Evolutionary conservation across 1,140 invertebrate species (phyloP).

Genomic region (Drosophila ironensis): DNA sequence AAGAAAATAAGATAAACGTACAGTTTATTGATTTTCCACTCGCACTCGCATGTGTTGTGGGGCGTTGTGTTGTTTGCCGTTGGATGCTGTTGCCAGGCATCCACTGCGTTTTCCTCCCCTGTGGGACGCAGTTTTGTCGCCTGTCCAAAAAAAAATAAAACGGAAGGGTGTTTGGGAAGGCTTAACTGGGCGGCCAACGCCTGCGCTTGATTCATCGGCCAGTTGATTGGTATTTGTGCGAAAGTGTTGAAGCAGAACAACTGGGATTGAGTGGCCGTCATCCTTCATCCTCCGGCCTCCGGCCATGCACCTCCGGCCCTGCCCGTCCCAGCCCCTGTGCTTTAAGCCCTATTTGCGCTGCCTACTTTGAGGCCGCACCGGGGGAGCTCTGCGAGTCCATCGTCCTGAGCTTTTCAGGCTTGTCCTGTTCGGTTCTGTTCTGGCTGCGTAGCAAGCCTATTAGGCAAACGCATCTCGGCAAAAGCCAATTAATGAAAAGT

Average conservation of each 20-base stretch:
- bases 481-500: neutral
- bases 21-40: conserved; percentile 74
- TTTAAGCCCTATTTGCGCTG: conserved; percentile 26
- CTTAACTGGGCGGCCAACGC: conserved; percentile 55
- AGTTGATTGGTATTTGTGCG: conserved; percentile 60
- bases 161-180: neutral
- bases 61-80: conserved; percentile 16
- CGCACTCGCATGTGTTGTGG: conserved; percentile 38
- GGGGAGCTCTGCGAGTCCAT: conserved; percentile 2
- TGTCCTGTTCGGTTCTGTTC: neutral
- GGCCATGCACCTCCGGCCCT: too few relatives aligned
- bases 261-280: conserved; percentile 41
- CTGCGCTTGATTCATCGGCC: conserved; percentile 58
- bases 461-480: neutral
- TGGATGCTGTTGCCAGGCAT: conserved; percentile 56
- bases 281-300: conserved; percentile 20
- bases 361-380: conserved; percentile 11
- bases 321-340: too few relatives aligned
- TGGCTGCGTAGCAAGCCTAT: conserved; percentile 2
- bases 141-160: conserved; percentile 35
- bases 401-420: neutral
- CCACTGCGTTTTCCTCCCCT: conserved; percentile 9
- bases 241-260: conserved; percentile 56
- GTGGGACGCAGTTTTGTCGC: conserved; percentile 50
- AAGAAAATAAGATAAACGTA: conserved; percentile 61